Evolutionary conservation across 2,797 vertebrate species (phyloP).

Genomic region (Hafferia zeledoni): DNA sequence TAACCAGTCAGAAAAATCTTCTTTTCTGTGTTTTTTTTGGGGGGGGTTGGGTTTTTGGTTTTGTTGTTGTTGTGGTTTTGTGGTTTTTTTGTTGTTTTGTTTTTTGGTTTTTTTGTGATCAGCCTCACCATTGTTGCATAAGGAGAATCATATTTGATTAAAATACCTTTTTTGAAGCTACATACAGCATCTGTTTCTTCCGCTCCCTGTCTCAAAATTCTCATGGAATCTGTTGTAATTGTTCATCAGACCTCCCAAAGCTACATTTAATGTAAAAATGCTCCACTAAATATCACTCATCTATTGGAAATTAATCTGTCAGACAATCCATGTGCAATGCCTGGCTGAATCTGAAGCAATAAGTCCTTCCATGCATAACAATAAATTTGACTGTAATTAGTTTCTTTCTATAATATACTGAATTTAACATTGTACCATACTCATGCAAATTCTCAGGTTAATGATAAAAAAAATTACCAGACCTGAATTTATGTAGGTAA

Average conservation of each 20-base stretch:
- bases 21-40: too few relatives aligned
- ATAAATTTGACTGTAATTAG: neutral
- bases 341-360: neutral
- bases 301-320: slow-evolving; percentile 16
- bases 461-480: neutral
- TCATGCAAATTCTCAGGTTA: neutral
- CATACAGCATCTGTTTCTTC: neutral
- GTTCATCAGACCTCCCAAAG: slow-evolving; percentile 9
- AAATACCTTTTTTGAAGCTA: neutral
- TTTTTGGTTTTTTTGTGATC: neutral
- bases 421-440: neutral
- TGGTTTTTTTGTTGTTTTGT: neutral
- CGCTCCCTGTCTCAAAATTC: neutral
- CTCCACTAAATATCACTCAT: slow-evolving; percentile 17
- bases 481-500: neutral
- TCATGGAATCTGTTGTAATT: neutral
- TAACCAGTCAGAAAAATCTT: neutral
- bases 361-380: neutral
- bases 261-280: neutral
- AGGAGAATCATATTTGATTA: neutral
- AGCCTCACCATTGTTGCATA: neutral
- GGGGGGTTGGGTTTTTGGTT: too few relatives aligned
- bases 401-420: neutral
- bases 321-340: neutral
- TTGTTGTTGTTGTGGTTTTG: too few relatives aligned